Conservation (phyloP, 1,140 invertebrate species). For the Agraylea sexmaculata region DNA sequence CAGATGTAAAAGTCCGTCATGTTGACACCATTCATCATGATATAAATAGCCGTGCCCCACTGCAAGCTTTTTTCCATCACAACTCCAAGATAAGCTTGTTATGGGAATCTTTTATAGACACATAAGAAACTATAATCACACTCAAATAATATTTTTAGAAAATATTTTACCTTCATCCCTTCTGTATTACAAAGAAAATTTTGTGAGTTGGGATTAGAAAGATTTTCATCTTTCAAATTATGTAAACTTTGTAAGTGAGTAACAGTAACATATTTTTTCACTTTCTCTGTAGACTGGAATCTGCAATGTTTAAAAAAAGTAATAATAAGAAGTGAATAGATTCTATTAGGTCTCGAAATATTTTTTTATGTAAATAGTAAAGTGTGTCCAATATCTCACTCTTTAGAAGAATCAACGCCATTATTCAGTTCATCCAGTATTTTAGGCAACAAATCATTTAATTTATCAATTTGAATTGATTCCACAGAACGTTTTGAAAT, state of each 20-base stretch:
- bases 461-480: not conserved
- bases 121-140: not conserved
- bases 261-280: too few relatives aligned
- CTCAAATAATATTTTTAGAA: not conserved
- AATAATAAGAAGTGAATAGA: too few relatives aligned
- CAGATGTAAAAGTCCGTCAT: constrained; percentile 9
- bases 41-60: constrained; percentile 11
- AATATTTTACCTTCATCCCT: not conserved
- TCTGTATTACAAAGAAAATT: constrained; percentile 1
- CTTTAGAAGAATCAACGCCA: too few relatives aligned
- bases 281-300: too few relatives aligned
- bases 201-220: too few relatives aligned
- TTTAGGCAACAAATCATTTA: not conserved
- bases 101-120: constrained; percentile 12
- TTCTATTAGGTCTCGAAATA: too few relatives aligned
- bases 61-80: constrained; percentile 13
- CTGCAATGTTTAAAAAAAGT: too few relatives aligned
- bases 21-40: constrained; percentile 19
- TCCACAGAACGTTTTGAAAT: not conserved
- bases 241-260: too few relatives aligned
- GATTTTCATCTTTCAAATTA: too few relatives aligned
- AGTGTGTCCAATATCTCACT: too few relatives aligned
- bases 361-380: too few relatives aligned
- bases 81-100: constrained; percentile 15
- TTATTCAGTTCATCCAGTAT: too few relatives aligned